A percentile compares a stretch with the other conserved stretches of the same genome.
Conservation (phyloP, 2,888 invertebrate genomes). For the Agapostemon virescens region DNA sequence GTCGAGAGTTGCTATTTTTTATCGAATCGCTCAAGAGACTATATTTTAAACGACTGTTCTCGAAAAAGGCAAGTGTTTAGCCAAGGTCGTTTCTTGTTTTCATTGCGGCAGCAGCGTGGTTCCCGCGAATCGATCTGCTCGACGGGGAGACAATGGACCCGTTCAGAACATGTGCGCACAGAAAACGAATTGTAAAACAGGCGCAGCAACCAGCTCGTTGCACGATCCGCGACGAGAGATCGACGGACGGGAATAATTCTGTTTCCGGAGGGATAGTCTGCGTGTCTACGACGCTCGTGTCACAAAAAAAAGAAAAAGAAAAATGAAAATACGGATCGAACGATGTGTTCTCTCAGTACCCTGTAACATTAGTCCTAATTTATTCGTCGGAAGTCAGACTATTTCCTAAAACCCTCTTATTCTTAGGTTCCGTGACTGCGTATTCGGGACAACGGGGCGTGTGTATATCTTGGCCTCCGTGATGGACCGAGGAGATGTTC, state of each 20-base stretch:
- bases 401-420: conserved; percentile 1
- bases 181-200: too few relatives aligned
- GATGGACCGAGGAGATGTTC: conserved; percentile 31
- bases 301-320: background rate
- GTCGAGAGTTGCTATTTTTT: conserved; percentile 18
- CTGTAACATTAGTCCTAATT: conserved; percentile 39
- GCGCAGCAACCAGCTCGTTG: background rate
- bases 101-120: conserved; percentile 7
- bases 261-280: background rate
- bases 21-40: conserved; percentile 19
- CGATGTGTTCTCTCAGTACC: conserved; percentile 17
- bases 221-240: background rate
- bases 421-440: conserved; percentile 2
- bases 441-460: background rate
- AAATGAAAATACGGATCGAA: conserved; percentile 2
- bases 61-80: background rate
- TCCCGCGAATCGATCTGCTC: background rate
- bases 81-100: conserved; percentile 16
- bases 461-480: conserved; percentile 6
- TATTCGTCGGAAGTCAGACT: conserved; percentile 27
- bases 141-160: conserved; percentile 6
- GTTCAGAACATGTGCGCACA: background rate
- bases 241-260: conserved; percentile 18
- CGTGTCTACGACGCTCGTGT: background rate
- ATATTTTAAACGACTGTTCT: conserved; percentile 35